Conservation (phyloP, 2,797 vertebrate species). For the Myioborus miniatus region DNA sequence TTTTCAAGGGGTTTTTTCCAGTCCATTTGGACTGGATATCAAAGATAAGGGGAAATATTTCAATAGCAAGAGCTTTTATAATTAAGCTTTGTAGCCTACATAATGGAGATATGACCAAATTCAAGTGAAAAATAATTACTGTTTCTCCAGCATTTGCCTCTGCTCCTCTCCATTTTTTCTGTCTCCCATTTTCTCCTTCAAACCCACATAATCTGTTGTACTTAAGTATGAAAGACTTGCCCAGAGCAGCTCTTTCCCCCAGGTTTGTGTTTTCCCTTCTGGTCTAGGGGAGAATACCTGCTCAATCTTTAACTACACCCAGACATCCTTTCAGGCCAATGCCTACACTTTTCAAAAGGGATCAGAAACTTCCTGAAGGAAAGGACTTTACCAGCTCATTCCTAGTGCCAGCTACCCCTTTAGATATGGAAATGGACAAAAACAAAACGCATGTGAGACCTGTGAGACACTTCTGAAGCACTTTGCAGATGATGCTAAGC, state of each 20-base stretch:
- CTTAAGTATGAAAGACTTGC: background rate
- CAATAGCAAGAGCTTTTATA: constrained; percentile 51
- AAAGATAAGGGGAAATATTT: constrained; percentile 67
- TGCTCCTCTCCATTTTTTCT: background rate
- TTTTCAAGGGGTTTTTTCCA: constrained; percentile 51
- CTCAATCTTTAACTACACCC: background rate
- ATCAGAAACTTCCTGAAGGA: background rate
- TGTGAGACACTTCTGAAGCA: background rate
- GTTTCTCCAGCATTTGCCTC: constrained; percentile 24
- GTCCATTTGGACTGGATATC: constrained; percentile 59
- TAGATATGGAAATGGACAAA: background rate
- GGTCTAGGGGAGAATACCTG: background rate
- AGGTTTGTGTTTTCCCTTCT: background rate
- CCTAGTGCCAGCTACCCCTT: background rate
- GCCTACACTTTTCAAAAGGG: background rate
- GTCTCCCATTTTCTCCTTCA: background rate
- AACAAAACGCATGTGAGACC: background rate
- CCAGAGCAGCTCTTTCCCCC: background rate
- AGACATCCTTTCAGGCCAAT: background rate
- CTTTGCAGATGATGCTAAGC: background rate
- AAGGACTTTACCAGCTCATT: background rate
- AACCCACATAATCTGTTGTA: background rate
- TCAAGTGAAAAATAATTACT: constrained; percentile 64
- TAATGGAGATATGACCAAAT: constrained; percentile 56
- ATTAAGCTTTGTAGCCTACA: constrained; percentile 57